phyloP scores from a whole-genome alignment of 2,113 vertebrate species.

The Microcebus tavaratra region DNA sequence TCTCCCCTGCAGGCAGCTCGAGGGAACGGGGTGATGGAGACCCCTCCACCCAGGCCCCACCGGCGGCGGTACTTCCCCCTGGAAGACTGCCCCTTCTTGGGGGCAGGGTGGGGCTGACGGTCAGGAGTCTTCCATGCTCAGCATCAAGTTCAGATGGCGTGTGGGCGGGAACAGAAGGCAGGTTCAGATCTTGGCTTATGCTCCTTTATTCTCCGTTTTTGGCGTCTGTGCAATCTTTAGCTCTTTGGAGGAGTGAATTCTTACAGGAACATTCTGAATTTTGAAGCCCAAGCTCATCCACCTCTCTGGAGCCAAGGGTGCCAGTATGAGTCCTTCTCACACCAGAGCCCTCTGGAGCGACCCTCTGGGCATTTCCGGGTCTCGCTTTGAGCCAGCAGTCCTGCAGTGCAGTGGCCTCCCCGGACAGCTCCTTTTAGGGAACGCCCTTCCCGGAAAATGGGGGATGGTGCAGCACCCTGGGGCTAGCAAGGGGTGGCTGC shows the following conservation, averaged over 20 bases:
- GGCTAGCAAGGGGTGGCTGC: neutral
- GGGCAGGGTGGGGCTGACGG: neutral
- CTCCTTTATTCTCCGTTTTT: too few relatives aligned
- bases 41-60: neutral
- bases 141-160: neutral
- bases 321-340: too few relatives aligned
- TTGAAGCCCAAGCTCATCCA: neutral
- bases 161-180: neutral
- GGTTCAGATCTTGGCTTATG: neutral
- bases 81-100: neutral
- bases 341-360: too few relatives aligned
- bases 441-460: too few relatives aligned
- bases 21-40: neutral
- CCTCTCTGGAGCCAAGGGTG: neutral
- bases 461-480: neutral
- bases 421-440: neutral
- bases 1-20: neutral
- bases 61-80: neutral
- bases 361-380: neutral
- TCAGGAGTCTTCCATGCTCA: neutral
- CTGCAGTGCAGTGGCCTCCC: neutral
- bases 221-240: neutral
- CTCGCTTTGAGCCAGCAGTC: neutral
- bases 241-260: neutral
- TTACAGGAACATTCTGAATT: neutral